Evolutionary conservation across 2,113 vertebrate species (phyloP).

Genomic region (Porphyrio hochstetteri): DNA sequence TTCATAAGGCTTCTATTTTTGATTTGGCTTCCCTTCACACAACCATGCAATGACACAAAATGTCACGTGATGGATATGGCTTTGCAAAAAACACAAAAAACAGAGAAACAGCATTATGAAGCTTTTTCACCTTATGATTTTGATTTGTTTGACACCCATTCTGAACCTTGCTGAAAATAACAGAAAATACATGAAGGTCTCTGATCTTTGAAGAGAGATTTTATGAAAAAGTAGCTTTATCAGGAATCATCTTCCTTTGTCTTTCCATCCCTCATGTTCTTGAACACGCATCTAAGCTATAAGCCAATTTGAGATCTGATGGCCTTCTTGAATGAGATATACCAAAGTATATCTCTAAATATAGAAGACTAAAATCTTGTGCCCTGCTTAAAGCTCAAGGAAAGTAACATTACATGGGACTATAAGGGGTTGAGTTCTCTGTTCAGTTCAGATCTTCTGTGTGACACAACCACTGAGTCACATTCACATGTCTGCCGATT

Average conservation of each 20-base stretch:
- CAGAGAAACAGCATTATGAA: not conserved
- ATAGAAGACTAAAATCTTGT: not conserved
- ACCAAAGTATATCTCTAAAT: no score
- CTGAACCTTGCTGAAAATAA: not conserved
- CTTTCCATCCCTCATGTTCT: not conserved
- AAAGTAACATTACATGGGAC: not conserved
- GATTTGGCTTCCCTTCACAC: not conserved
- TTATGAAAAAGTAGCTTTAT: not conserved
- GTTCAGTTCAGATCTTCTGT: not conserved
- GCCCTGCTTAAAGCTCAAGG: not conserved
- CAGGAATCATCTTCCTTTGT: not conserved
- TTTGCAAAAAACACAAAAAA: not conserved
- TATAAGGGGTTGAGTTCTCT: not conserved
- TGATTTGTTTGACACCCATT: not conserved
- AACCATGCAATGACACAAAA: not conserved
- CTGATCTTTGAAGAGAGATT: not conserved
- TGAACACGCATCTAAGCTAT: not conserved
- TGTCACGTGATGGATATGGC: not conserved
- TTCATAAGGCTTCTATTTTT: not conserved
- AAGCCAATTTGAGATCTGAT: not conserved
- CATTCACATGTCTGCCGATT: not conserved
- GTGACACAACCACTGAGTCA: not conserved
- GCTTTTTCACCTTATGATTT: not conserved
- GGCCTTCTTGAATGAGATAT: not conserved
- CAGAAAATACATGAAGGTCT: not conserved